phyloP scores from a whole-genome alignment of 2,888 invertebrate genomes.

The Dasysyrphus tricinctus region DNA sequence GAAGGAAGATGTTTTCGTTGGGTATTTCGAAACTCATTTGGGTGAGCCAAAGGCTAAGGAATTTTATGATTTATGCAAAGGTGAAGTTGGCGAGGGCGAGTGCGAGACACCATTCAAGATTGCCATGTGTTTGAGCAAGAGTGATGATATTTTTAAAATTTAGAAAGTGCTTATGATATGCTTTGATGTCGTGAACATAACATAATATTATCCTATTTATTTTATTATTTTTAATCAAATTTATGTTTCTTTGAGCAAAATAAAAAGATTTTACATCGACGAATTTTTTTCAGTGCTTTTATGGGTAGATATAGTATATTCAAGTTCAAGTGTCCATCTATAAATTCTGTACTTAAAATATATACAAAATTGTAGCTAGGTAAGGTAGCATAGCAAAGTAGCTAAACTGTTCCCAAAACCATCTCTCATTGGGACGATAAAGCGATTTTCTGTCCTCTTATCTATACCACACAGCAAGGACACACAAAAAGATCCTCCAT shows the following conservation, averaged over 20 bases:
- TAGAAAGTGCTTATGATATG: background rate
- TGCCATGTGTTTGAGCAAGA: slow-evolving; percentile 4
- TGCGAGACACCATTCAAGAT: slow-evolving; percentile 24
- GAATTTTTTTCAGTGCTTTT: too few species aligned
- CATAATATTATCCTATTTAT: background rate
- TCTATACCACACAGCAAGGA: slow-evolving; percentile 17
- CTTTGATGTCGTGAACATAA: too few species aligned
- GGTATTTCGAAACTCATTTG: slow-evolving; percentile 8
- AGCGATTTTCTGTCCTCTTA: slow-evolving; percentile 46
- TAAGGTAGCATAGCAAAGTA: background rate
- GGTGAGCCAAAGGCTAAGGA: background rate
- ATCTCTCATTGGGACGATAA: slow-evolving; percentile 43
- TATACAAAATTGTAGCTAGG: background rate
- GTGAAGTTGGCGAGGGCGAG: slow-evolving; percentile 1
- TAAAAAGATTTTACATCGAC: background rate
- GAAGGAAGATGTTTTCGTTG: slow-evolving; percentile 1
- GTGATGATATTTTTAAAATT: slow-evolving; percentile 17
- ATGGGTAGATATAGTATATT: too few species aligned
- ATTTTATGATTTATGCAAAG: slow-evolving; percentile 10
- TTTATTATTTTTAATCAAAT: background rate
- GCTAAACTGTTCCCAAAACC: slow-evolving; percentile 31
- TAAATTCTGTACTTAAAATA: background rate
- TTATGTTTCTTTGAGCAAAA: background rate
- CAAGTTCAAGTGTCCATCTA: background rate
- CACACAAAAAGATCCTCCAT: too few species aligned